These are phyloP conservation scores for Nibea albiflora DNA, from an alignment of 2,113 vertebrate species.

Conservation along the genomic window DNA sequence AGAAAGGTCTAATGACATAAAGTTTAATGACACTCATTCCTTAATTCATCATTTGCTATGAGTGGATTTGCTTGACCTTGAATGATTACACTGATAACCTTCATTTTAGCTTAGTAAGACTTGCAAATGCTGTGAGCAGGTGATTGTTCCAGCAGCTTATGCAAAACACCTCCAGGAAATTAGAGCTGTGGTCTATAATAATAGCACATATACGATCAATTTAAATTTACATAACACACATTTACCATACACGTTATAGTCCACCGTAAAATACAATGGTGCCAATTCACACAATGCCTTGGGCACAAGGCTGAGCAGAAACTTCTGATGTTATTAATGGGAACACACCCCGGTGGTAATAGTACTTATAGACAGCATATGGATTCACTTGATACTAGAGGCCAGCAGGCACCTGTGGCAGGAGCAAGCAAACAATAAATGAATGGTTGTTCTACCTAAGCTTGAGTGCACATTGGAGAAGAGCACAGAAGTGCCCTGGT, in stretches of 20 bases:
- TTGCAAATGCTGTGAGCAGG: neutral
- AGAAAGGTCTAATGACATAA: slow-evolving; percentile 12
- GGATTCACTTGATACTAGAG: slow-evolving; percentile 26
- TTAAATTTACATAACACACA: neutral
- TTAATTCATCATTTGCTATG: slow-evolving; percentile 7
- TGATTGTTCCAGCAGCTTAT: neutral
- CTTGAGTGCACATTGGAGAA: slow-evolving; percentile 33
- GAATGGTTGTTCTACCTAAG: slow-evolving; percentile 46
- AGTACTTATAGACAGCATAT: neutral
- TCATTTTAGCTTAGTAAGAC: slow-evolving; percentile 13
- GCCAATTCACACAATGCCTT: neutral
- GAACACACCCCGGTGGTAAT: neutral
- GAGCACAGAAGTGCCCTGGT: slow-evolving; percentile 28
- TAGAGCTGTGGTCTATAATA: neutral
- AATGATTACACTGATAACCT: slow-evolving; percentile 18
- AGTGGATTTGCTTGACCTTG: neutral
- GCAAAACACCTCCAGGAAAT: neutral
- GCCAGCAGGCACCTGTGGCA: neutral
- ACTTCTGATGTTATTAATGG: slow-evolving; percentile 8
- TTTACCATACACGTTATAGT: neutral
- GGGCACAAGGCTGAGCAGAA: neutral
- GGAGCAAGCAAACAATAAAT: slow-evolving; percentile 16
- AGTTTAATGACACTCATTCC: neutral
- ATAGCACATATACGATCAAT: neutral
- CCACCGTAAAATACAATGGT: neutral